These are phyloP conservation scores for Cosmorhoe ocellata DNA, from an alignment of 2,888 invertebrate species.

Conservation along the genomic window DNA sequence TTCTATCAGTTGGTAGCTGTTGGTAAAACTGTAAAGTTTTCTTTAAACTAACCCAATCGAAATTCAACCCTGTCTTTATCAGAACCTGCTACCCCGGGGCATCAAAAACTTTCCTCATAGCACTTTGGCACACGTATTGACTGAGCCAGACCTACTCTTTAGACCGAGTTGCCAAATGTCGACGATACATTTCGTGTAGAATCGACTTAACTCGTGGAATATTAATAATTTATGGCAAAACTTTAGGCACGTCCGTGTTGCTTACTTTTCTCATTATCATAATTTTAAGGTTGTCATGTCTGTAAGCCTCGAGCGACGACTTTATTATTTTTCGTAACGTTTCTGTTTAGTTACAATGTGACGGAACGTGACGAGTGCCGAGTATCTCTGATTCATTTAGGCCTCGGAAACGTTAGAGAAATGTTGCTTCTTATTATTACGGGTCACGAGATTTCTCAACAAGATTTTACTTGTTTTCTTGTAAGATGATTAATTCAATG, in stretches of 20 bases:
- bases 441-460: too few species aligned
- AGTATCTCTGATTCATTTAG: neutral
- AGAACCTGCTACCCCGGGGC: slow-evolving; percentile 5
- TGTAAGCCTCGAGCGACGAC: slow-evolving; percentile 39
- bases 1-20: too few species aligned
- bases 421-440: too few species aligned
- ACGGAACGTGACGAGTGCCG: slow-evolving; percentile 4
- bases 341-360: slow-evolving; percentile 33
- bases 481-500: too few species aligned
- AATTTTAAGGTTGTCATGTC: slow-evolving; percentile 62
- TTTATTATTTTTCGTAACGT: slow-evolving; percentile 52
- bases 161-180: slow-evolving; percentile 17
- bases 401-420: too few species aligned
- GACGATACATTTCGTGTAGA: slow-evolving; percentile 25
- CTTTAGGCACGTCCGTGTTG: slow-evolving; percentile 52
- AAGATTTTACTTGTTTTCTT: too few species aligned
- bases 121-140: slow-evolving; percentile 19
- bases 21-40: neutral
- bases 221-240: slow-evolving; percentile 61
- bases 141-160: slow-evolving; percentile 2
- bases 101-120: slow-evolving; percentile 11
- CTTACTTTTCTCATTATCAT: slow-evolving; percentile 63
- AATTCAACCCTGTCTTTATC: slow-evolving; percentile 17
- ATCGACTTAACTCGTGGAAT: slow-evolving; percentile 35
- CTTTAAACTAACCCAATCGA: neutral